Evolutionary conservation across 2,113 vertebrate genomes (phyloP).

Genomic region (Podocnemis expansa): DNA sequence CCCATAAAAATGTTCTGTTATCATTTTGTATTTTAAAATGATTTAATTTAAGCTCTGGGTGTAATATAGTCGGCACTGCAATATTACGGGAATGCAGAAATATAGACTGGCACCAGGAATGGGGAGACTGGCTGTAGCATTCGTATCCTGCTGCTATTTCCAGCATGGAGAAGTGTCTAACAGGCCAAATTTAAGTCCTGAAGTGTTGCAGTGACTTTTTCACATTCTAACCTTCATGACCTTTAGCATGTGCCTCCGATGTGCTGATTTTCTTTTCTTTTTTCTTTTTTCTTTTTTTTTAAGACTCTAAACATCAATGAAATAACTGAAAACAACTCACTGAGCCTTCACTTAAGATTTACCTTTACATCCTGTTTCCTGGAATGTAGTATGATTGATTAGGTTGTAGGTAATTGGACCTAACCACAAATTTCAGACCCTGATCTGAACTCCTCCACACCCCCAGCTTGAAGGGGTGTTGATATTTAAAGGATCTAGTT

Average conservation of each 20-base stretch:
- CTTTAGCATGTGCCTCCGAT: background rate
- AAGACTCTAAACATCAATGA: fast-evolving
- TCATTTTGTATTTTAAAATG: background rate
- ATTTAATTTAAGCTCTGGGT: background rate
- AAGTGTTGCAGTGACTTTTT: background rate
- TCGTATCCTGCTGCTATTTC: constrained; percentile 26
- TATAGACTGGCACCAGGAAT: background rate
- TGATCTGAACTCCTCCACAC: background rate
- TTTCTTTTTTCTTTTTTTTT: no score
- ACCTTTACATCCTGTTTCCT: background rate
- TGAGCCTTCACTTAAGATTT: background rate
- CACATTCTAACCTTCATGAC: background rate
- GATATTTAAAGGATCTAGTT: fast-evolving
- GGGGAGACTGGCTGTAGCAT: background rate
- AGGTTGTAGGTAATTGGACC: background rate
- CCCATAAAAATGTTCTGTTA: background rate
- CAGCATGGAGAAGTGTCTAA: background rate
- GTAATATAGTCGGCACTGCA: background rate
- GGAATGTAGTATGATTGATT: fast-evolving
- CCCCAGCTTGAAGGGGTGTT: background rate
- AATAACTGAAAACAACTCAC: background rate
- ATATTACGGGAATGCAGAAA: background rate
- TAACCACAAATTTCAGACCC: background rate
- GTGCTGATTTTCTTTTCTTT: background rate
- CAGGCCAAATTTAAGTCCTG: constrained; percentile 40